Evolutionary conservation across 2,797 vertebrate species (phyloP).

Genomic region (Euphonia xanthogaster): DNA sequence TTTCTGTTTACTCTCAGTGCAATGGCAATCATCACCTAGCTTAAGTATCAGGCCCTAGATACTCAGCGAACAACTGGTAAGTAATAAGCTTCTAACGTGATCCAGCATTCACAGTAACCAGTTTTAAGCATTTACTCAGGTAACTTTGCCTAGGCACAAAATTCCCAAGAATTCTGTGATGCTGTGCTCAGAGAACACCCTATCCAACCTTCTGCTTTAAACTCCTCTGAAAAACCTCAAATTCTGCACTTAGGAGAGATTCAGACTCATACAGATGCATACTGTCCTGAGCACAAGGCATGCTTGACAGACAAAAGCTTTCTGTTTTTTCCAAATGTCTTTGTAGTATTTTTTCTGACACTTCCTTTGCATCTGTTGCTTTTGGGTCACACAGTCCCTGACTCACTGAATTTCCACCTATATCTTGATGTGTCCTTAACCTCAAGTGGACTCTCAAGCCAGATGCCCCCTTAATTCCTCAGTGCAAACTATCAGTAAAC

Average conservation of each 20-base stretch:
- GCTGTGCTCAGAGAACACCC: neutral
- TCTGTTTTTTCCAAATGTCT: neutral
- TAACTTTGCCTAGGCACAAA: neutral
- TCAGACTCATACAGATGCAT: neutral
- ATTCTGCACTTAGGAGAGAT: neutral
- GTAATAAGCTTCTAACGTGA: neutral
- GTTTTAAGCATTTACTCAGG: neutral
- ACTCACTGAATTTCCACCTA: neutral
- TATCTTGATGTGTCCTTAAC: constrained; percentile 6
- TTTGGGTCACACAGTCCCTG: neutral
- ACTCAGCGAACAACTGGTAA: neutral
- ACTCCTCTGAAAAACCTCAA: neutral
- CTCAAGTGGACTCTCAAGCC: constrained; percentile 41
- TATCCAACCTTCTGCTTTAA: neutral
- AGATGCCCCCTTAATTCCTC: constrained; percentile 45
- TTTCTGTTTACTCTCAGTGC: neutral
- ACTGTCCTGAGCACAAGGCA: neutral
- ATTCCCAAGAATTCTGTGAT: neutral
- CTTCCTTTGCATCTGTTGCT: neutral
- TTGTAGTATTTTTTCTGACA: neutral
- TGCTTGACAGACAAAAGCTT: neutral
- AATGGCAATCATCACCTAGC: neutral
- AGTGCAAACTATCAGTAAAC: constrained; percentile 61
- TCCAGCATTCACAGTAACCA: neutral
- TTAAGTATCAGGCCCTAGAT: neutral